Evolutionary conservation across 1,140 invertebrate species (phyloP).

Genomic region (Hermatobates lingyangjiaoensis): DNA sequence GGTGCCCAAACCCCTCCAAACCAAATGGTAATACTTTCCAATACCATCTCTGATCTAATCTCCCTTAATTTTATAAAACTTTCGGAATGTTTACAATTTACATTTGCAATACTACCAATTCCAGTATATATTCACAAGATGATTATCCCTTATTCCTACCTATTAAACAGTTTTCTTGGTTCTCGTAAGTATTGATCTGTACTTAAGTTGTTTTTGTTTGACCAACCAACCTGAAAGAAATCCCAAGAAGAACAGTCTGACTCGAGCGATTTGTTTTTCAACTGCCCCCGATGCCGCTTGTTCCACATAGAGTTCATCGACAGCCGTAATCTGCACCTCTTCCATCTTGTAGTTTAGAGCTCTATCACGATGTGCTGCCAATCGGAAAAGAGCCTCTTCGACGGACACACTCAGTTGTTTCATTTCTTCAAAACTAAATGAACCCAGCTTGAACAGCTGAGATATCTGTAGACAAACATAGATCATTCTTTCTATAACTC

Average conservation of each 20-base stretch:
- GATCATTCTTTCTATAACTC: background rate
- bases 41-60: too few relatives aligned
- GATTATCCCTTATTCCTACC: too few relatives aligned
- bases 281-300: constrained; percentile 73
- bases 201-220: too few relatives aligned
- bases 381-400: constrained; percentile 74
- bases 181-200: too few relatives aligned
- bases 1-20: too few relatives aligned
- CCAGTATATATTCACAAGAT: too few relatives aligned
- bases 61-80: too few relatives aligned
- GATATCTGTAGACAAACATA: constrained; percentile 43
- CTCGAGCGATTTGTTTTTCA: constrained; percentile 80
- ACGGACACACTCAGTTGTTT: constrained; percentile 75
- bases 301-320: constrained; percentile 90
- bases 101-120: too few relatives aligned
- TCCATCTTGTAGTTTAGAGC: constrained; percentile 93
- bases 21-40: too few relatives aligned
- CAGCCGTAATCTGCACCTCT: constrained; percentile 88
- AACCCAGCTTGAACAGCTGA: constrained; percentile 90
- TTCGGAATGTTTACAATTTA: too few relatives aligned
- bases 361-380: constrained; percentile 66
- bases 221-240: constrained; percentile 76
- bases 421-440: constrained; percentile 71
- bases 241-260: constrained; percentile 85
- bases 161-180: too few relatives aligned